Evolutionary conservation across 2,888 invertebrate genomes (phyloP).

Genomic region (Pachydiplax longipennis): DNA sequence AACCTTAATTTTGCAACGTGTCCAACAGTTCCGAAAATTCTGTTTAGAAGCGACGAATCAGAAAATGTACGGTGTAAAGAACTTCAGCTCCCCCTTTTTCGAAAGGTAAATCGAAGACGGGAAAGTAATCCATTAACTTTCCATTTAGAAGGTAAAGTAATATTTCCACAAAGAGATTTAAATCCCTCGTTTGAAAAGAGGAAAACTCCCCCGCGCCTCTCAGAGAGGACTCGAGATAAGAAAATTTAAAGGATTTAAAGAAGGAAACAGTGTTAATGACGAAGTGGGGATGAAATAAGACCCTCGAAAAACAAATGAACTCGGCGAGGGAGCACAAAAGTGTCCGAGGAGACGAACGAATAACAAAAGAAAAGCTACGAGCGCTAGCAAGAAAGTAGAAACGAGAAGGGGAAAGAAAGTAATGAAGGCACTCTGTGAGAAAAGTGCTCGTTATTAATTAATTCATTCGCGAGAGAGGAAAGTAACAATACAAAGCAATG

Average conservation of each 20-base stretch:
- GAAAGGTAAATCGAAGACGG: not conserved
- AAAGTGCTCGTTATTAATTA: not conserved
- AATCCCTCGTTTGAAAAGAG: not conserved
- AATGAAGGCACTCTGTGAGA: not conserved
- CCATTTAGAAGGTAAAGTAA: not conserved
- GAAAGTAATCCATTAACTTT: not conserved
- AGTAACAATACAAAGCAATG: not conserved
- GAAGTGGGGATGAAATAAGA: not conserved
- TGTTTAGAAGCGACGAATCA: no score
- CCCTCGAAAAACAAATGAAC: not conserved
- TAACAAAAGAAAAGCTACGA: not conserved
- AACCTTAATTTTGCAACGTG: no score
- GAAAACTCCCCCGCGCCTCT: not conserved
- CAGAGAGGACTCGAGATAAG: not conserved
- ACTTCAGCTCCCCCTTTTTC: no score
- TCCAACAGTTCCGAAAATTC: no score
- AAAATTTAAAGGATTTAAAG: not conserved
- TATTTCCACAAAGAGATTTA: not conserved
- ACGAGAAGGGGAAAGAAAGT: not conserved
- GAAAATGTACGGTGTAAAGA: no score
- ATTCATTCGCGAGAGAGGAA: not conserved
- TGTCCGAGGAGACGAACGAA: not conserved
- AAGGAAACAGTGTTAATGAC: not conserved
- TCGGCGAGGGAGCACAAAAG: not conserved
- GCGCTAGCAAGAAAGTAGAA: not conserved